Evolutionary conservation across 2,797 vertebrate genomes (phyloP), one percentile per base, ranked within the genome.

Genomic region (Neoniphon sammara): DNA sequence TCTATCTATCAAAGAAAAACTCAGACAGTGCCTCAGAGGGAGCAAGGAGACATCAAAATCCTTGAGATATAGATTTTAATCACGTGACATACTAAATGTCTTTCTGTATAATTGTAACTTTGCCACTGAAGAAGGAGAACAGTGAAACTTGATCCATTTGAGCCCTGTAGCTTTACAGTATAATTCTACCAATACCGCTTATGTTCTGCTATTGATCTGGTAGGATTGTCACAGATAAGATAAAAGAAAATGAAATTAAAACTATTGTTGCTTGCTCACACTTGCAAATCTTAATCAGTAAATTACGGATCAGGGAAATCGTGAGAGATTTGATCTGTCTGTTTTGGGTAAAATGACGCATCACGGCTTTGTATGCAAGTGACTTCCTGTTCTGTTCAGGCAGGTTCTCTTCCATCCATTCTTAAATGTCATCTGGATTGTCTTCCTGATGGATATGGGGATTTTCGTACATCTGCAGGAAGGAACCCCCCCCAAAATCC

Each of bases 351-450:
- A 34, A 34, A 8, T 11, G 10, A 14, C 20, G 20, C n/a, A 49
- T 23, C 1, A 34, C 1, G 7, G 57, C 64, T 85, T 84, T 60
- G 76, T 83, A 82, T 81, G 79, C 78, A 73, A 83, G 72, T 61
- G 73, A 80, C 83, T 86, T 85, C 66, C 42, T 63, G 59, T 63
- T 56, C 27, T 17, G 20, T 46, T 46, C 23, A 9, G 12, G 18
- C 46, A 5, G n/a, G 36, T 77, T 79, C 53, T 50, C 62, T 30
- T 36, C 63, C 25, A 65, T 73, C 73, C 65, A 25, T 36, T 75
- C 63, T 52, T 75, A 91, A 93, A 93, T 91, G 91, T 91, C 92
- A 93, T 59, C 78, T 15, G 66, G 84, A 87, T 84, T 66, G 82
- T 81, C 78, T 76, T 60, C 63, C 80, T 70, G 56, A 1, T 31